Base-by-base conservation (phyloP, 2,113 vertebrate species). In the Cyprinus carpio region DNA sequence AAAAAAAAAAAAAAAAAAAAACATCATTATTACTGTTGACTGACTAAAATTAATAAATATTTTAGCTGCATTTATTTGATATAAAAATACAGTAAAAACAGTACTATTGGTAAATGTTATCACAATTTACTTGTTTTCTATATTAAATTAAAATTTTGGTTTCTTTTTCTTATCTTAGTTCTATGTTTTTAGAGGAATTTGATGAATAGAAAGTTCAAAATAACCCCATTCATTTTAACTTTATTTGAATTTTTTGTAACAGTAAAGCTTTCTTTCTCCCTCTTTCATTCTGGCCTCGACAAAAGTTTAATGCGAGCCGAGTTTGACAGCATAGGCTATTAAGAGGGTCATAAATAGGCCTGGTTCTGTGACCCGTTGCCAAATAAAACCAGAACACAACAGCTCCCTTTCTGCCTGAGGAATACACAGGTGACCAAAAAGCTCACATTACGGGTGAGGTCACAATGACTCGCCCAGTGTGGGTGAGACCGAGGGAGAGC, bases 371-470 rank as follows among this genome's bases (percentile, higher is more conserved):
- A 23, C 74, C 65, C 15, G 31, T 58, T 81, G 76, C 83, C 78
- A 83, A 74, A 79, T 78, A 69, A 84, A 88, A 82, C 78, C 25
- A n/a, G n/a, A 37, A 78, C 74, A 83, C 64, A 75, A 82, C 49
- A 75, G 64, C 34, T 54, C 31, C 87, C 77, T 23, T 80, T 84
- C 82, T 85, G 69, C 58, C 67, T 40, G 43, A 71, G 82, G 16
- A 76, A 77, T 74, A 72, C 80, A 64, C 75, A 85, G 84, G 87
- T 88, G 85, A 86, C 69, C 82, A 80, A 84, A 75, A 82, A 82
- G 46, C 85, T 81, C 83, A 85, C 79, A 87, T 87, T 88, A 89
- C 75, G 83, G 88, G 77, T 85, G 79, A 89, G 74, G 82, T 90
- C 80, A 87, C 84, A 64, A 49, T 20, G 46, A 77, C 82, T 87